A percentile compares a stretch with the other conserved stretches of the same genome.
Evolutionary conservation across 2,113 vertebrate species (phyloP).

Genomic region (Colinus virginianus): DNA sequence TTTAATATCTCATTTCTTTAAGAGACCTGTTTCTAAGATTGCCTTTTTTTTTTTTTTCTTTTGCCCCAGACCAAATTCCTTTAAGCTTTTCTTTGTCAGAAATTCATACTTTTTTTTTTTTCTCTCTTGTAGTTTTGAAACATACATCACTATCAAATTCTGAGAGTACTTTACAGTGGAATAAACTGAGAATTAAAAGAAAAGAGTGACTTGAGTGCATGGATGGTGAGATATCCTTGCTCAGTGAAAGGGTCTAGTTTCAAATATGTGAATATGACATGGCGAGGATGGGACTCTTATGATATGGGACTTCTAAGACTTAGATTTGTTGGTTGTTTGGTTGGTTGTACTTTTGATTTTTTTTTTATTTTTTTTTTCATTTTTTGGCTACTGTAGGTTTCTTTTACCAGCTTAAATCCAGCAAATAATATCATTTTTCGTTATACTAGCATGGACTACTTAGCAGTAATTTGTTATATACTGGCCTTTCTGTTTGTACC

Average conservation of each 20-base stretch:
- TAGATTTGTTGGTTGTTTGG: too few relatives aligned
- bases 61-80: neutral
- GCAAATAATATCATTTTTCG: neutral
- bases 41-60: neutral
- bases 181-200: neutral
- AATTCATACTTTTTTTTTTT: neutral
- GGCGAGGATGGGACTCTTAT: neutral
- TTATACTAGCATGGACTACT: fast-evolving
- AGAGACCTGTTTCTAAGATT: neutral
- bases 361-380: neutral
- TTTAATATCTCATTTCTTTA: neutral
- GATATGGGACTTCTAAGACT: neutral
- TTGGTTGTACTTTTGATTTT: neutral
- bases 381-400: neutral
- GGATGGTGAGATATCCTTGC: neutral
- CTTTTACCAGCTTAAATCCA: neutral
- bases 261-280: neutral
- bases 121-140: neutral
- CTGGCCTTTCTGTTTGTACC: neutral
- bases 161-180: neutral
- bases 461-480: fast-evolving
- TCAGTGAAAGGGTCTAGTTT: neutral
- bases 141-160: neutral
- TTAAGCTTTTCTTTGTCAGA: neutral
- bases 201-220: neutral